These are phyloP conservation scores for Drosophila repletoides DNA, from an alignment of 1,140 invertebrate genomes.

Conservation along the genomic window DNA sequence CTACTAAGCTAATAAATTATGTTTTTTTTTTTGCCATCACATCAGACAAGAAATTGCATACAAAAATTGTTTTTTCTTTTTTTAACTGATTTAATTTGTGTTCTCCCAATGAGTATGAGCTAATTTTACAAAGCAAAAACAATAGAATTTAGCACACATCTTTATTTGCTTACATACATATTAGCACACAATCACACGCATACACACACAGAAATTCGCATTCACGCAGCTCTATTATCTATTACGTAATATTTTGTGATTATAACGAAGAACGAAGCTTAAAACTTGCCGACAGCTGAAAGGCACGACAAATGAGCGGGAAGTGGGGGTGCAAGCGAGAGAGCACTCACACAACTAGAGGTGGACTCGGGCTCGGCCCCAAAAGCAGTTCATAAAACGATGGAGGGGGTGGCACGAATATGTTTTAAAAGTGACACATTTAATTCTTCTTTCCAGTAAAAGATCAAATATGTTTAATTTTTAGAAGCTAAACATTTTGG, in stretches of 20 bases:
- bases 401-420: no score
- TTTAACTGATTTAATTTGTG: conserved; percentile 30
- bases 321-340: neutral
- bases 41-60: conserved; percentile 17
- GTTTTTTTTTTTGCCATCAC: conserved; percentile 9
- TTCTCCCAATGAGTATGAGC: conserved; percentile 36
- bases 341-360: no score
- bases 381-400: no score
- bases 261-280: conserved; percentile 75
- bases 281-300: conserved; percentile 55
- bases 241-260: conserved; percentile 76
- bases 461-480: no score
- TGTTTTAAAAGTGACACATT: no score
- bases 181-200: conserved; percentile 17
- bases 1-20: conserved; percentile 23
- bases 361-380: no score
- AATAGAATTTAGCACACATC: conserved; percentile 38
- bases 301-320: conserved; percentile 16
- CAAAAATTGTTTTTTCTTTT: conserved; percentile 5
- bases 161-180: conserved; percentile 36
- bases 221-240: conserved; percentile 62
- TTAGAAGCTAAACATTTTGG: no score
- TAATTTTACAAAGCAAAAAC: conserved; percentile 34
- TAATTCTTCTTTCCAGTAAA: no score
- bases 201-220: conserved; percentile 16